These are phyloP conservation scores for Lanius ludovicianus DNA, from an alignment of 2,113 vertebrate species.

Conservation along the genomic window DNA sequence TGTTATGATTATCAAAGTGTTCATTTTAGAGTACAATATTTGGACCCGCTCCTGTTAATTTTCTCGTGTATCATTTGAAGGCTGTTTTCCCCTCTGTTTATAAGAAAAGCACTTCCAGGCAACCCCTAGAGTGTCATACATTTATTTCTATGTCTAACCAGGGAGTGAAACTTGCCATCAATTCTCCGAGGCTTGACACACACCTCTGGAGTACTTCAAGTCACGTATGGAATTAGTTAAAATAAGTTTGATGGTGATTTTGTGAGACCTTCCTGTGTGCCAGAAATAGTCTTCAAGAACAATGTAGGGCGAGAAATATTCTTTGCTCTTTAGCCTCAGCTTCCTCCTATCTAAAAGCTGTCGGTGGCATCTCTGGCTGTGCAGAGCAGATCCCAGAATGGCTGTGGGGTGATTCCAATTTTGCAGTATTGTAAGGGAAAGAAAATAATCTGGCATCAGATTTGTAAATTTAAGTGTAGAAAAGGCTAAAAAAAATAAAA, in stretches of 20 bases:
- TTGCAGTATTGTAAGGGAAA: not conserved
- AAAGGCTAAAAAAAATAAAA: not conserved
- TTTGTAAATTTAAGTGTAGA: not conserved
- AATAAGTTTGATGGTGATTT: conserved; percentile 30
- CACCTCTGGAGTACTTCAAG: conserved; percentile 3
- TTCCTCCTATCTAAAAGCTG: conserved; percentile 55
- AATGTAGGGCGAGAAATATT: conserved; percentile 14
- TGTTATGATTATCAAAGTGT: conserved; percentile 72
- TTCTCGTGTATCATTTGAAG: not conserved
- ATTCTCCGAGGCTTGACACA: not conserved
- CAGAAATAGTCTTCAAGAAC: conserved; percentile 55
- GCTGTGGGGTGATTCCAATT: not conserved
- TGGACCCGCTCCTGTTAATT: conserved; percentile 10
- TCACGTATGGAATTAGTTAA: not conserved
- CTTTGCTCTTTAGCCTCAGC: conserved; percentile 48
- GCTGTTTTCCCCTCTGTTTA: not conserved
- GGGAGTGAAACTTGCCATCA: not conserved
- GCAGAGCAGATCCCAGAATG: not conserved
- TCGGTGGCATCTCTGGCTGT: not conserved
- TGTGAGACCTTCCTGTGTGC: conserved; percentile 11
- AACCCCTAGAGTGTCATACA: not conserved
- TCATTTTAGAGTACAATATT: conserved; percentile 44
- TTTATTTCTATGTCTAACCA: not conserved
- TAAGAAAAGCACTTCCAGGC: not conserved
- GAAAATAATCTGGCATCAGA: not conserved